Conservation (phyloP, 2,113 vertebrate species). For the Tupaia chinensis region DNA sequence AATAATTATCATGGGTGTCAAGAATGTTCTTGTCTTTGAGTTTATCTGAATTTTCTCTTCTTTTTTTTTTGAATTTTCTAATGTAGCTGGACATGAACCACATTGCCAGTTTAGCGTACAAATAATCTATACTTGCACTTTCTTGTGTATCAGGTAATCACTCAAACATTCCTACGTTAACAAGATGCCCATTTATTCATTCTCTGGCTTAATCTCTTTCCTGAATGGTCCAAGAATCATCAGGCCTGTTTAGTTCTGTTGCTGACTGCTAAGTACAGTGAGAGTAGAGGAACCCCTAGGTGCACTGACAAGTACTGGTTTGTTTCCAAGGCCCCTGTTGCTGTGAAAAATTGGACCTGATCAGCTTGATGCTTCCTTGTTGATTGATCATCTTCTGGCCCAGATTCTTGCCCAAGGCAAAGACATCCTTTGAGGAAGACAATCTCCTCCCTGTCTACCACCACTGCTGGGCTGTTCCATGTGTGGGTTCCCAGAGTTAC, state of each 20-base stretch:
- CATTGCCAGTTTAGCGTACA: background rate
- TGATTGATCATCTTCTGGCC: background rate
- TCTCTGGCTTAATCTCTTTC: background rate
- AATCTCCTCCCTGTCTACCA: background rate
- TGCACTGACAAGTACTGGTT: background rate
- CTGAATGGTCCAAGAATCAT: background rate
- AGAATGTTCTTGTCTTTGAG: too few relatives aligned
- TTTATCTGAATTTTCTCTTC: background rate
- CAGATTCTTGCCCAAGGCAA: background rate
- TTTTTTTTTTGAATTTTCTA: constrained; percentile 12
- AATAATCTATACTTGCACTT: background rate
- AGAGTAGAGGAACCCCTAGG: background rate
- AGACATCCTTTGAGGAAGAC: background rate
- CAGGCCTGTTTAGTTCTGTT: background rate
- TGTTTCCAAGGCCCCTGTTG: background rate
- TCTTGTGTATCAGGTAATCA: background rate
- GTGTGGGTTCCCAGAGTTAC: accelerated
- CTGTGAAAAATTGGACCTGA: background rate
- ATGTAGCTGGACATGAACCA: background rate
- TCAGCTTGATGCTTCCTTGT: background rate
- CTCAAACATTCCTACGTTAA: background rate
- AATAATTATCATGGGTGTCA: background rate
- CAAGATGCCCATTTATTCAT: background rate
- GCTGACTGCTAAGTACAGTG: background rate
- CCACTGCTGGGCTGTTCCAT: background rate